Conservation (phyloP, 1,140 invertebrate genomes). For the Eulimnadia texana region DNA sequence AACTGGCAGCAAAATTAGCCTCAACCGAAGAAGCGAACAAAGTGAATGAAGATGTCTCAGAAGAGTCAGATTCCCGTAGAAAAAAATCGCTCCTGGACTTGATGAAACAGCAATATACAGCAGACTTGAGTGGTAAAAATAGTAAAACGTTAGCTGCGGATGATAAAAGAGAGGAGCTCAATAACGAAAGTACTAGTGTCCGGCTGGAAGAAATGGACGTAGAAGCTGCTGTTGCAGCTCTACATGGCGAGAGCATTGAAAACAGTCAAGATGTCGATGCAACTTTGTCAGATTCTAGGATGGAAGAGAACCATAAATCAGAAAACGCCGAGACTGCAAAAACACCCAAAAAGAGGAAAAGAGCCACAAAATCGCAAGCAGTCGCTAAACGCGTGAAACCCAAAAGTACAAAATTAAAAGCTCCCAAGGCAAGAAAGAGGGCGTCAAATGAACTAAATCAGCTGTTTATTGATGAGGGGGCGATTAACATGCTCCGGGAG, state of each 20-base stretch:
- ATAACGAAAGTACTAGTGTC: background rate
- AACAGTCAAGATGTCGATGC: background rate
- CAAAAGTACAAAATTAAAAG: background rate
- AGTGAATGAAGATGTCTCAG: no score
- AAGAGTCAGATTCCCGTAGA: background rate
- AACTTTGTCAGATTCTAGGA: no score
- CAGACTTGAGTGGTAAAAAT: background rate
- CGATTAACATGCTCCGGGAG: constrained; percentile 21
- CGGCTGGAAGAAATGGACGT: background rate
- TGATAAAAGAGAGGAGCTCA: background rate
- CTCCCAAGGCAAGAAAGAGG: background rate
- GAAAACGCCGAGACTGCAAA: background rate
- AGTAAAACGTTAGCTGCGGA: no score
- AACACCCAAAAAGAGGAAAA: background rate
- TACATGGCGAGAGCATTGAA: constrained; percentile 3
- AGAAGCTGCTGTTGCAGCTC: constrained; percentile 6
- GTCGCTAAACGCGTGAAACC: background rate
- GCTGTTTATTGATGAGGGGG: constrained; percentile 21
- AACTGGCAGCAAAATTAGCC: background rate
- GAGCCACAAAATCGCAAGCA: background rate
- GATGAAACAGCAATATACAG: background rate
- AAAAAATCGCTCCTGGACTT: constrained; percentile 1
- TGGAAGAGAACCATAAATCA: background rate
- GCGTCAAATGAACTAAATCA: constrained; percentile 20
- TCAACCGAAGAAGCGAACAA: no score